phyloP scores from a whole-genome alignment of 2,888 invertebrate species.

The Apamea sordens region DNA sequence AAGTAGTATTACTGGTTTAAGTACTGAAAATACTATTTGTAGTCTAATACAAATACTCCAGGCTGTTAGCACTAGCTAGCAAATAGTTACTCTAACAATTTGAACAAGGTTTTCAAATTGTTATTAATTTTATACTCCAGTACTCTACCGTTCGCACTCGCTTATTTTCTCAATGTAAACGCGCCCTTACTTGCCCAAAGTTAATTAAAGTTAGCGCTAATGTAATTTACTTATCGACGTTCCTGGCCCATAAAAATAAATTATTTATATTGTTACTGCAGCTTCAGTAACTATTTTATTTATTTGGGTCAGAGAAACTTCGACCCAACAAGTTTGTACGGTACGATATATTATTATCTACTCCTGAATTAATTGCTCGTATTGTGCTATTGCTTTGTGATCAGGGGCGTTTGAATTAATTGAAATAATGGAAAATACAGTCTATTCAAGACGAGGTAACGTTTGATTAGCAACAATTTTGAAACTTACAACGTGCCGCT shows the following conservation, averaged over 20 bases:
- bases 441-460: background rate
- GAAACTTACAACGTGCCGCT: background rate
- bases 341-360: slow-evolving; percentile 47
- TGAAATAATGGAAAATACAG: slow-evolving; percentile 1
- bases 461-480: background rate
- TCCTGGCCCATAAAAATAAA: slow-evolving; percentile 57
- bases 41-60: slow-evolving; percentile 23
- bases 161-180: slow-evolving; percentile 24
- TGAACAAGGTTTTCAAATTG: slow-evolving; percentile 32
- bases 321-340: slow-evolving; percentile 48
- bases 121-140: slow-evolving; percentile 17
- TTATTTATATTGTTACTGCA: slow-evolving; percentile 61
- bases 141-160: background rate
- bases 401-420: slow-evolving; percentile 1
- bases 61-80: slow-evolving; percentile 9
- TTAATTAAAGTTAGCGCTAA: slow-evolving; percentile 61
- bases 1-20: slow-evolving; percentile 17
- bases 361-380: slow-evolving; percentile 37
- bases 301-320: slow-evolving; percentile 53
- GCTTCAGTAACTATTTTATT: slow-evolving; percentile 57
- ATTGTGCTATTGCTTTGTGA: slow-evolving; percentile 26
- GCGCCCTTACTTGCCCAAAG: slow-evolving; percentile 25
- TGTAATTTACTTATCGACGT: slow-evolving; percentile 65
- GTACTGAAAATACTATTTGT: slow-evolving; percentile 30
- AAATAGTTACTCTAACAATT: slow-evolving; percentile 25